Conservation (phyloP, 2,113 vertebrate genomes). For the Cinclus cinclus region DNA sequence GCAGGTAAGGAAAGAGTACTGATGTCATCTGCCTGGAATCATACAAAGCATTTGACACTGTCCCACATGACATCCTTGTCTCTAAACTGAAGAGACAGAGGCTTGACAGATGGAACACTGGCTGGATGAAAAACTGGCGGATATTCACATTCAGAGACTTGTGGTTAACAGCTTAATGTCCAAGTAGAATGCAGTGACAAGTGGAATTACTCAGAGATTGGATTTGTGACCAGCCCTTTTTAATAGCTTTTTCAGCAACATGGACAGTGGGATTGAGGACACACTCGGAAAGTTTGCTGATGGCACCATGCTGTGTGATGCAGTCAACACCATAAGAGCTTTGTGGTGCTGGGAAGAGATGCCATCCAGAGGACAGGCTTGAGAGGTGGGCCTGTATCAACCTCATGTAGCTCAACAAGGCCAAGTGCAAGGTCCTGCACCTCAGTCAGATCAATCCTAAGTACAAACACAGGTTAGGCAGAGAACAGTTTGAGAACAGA, state of each 20-base stretch:
- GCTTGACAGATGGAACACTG: not conserved
- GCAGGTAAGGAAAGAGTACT: not conserved
- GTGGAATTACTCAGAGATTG: not conserved
- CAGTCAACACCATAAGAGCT: not conserved
- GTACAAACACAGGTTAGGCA: not conserved
- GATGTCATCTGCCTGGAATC: not conserved
- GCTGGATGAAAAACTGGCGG: not conserved
- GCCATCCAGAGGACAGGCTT: not conserved
- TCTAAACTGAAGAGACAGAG: not conserved
- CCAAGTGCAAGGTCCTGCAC: not conserved
- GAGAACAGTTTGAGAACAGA: not conserved
- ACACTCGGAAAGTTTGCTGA: not conserved
- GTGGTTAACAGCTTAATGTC: not conserved
- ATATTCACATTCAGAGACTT: not conserved
- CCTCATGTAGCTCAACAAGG: not conserved
- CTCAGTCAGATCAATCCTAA: not conserved
- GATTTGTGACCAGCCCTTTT: not conserved
- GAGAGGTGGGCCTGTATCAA: not conserved
- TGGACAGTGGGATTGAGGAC: not conserved
- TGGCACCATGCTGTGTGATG: not conserved
- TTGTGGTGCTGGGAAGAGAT: not conserved
- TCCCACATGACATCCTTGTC: no score
- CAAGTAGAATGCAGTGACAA: not conserved
- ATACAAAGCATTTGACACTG: not conserved
- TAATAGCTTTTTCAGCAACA: rapidly evolving